Evolutionary conservation across 2,888 invertebrate genomes (phyloP).

Genomic region (Odontothrips loti): DNA sequence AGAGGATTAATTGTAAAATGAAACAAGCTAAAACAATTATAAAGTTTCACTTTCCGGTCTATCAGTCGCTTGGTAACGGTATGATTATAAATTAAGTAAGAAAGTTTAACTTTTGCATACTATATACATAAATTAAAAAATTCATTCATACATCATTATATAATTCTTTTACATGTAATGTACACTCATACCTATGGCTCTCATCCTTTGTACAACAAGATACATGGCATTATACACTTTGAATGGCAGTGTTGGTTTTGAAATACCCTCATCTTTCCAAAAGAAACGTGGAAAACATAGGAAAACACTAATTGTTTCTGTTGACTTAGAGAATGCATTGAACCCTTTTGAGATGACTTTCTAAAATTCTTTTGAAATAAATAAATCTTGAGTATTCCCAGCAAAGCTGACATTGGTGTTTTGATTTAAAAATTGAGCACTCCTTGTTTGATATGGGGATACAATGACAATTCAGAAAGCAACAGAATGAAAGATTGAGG

Average conservation of each 20-base stretch:
- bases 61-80: constrained; percentile 18
- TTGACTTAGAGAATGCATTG: not conserved
- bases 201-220: constrained; percentile 11
- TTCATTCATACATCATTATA: not conserved
- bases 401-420: too few relatives aligned
- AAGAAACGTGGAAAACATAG: not conserved
- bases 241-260: not conserved
- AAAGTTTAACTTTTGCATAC: constrained; percentile 1
- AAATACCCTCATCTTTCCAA: not conserved
- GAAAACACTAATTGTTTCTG: not conserved
- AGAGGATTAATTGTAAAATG: constrained; percentile 18
- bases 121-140: constrained; percentile 2
- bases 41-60: constrained; percentile 16
- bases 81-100: constrained; percentile 24
- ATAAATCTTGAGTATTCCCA: too few relatives aligned
- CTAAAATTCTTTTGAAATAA: too few relatives aligned
- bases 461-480: too few relatives aligned
- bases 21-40: constrained; percentile 25
- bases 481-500: not conserved
- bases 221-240: not conserved
- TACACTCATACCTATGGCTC: not conserved
- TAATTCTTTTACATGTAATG: not conserved
- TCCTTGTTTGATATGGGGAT: too few relatives aligned
- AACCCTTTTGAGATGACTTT: too few relatives aligned
- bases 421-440: too few relatives aligned